Percentiles rank a stretch among this genome's conserved stretches.
These are phyloP conservation scores for Dallia pectoralis DNA, from an alignment of 2,797 vertebrate genomes.

Conservation along the genomic window DNA sequence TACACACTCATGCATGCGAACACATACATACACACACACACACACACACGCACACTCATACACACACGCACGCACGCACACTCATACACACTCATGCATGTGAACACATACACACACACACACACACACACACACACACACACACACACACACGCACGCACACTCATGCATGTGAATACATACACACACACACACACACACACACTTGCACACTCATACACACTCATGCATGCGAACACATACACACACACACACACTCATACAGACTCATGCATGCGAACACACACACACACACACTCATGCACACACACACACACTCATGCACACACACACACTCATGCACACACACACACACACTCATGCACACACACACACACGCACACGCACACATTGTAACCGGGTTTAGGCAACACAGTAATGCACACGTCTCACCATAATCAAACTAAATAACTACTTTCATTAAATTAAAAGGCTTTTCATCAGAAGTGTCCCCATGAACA, in stretches of 20 bases:
- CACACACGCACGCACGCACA: constrained; percentile 4
- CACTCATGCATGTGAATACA: too few species aligned
- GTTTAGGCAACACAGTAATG: not conserved
- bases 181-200: too few species aligned
- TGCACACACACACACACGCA: not conserved
- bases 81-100: constrained; percentile 3
- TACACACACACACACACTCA: too few species aligned
- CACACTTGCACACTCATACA: too few species aligned
- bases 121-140: not conserved
- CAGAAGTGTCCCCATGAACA: not conserved
- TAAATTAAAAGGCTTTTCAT: too few species aligned
- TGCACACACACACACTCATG: too few species aligned
- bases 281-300: too few species aligned
- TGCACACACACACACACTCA: too few species aligned
- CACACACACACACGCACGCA: not conserved
- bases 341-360: constrained; percentile 73
- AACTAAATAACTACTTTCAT: too few species aligned
- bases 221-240: too few species aligned
- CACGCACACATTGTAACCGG: not conserved
- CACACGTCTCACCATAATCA: not conserved
- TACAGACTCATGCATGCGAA: too few species aligned
- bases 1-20: not conserved
- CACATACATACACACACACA: not conserved
- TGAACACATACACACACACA: constrained; percentile 12
- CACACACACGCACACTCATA: constrained; percentile 10